Percentiles rank a stretch among this genome's conserved stretches.
These are phyloP conservation scores for Catalaphyllia jardinei DNA, from an alignment of 64 coral and sea anemone genomes.

Conservation along the genomic window DNA sequence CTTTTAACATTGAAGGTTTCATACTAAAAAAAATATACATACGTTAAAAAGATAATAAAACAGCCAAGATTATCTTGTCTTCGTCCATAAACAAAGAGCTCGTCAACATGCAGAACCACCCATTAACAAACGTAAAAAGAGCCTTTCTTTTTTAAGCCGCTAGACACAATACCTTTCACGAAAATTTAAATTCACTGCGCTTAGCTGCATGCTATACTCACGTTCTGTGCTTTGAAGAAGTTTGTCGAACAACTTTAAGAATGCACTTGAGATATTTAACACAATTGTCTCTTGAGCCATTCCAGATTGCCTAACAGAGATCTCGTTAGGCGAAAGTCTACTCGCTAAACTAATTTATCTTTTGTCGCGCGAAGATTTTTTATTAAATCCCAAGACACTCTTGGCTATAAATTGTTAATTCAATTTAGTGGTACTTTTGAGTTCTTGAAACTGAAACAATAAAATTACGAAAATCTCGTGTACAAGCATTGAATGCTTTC, in stretches of 20 bases:
- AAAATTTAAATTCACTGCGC: neutral
- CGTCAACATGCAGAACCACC: neutral
- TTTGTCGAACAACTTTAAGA: neutral
- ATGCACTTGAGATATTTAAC: neutral
- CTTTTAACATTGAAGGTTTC: too few relatives aligned
- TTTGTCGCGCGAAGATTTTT: neutral
- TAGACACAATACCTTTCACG: neutral
- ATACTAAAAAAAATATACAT: neutral
- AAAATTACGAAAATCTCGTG: neutral
- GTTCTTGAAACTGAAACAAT: neutral
- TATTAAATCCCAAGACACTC: neutral
- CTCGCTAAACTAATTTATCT: too few relatives aligned
- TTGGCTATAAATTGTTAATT: slow-evolving; percentile 20
- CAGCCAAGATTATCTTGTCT: neutral
- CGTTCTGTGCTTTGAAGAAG: neutral
- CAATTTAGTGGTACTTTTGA: slow-evolving; percentile 9
- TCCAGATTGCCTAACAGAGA: neutral
- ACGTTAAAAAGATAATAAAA: neutral
- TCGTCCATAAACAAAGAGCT: neutral
- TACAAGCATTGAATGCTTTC: neutral
- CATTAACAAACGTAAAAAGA: neutral
- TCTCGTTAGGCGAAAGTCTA: neutral
- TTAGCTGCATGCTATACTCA: neutral
- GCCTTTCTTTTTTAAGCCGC: neutral
- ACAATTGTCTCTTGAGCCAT: neutral